phyloP scores from a whole-genome alignment of 2,797 vertebrate species.

The Lepilemur ruficaudatus region DNA sequence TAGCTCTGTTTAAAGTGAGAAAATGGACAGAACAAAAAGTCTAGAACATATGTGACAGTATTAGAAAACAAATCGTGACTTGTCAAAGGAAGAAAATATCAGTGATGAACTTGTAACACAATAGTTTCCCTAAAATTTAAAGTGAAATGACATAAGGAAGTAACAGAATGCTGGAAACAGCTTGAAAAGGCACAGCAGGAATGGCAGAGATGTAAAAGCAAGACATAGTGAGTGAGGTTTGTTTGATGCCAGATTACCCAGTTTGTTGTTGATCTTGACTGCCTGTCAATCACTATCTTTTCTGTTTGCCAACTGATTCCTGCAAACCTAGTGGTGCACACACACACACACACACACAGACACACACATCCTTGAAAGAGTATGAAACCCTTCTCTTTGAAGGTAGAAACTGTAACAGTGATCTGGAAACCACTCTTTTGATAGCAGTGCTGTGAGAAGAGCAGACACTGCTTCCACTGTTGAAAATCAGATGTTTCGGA shows the following conservation, averaged over 20 bases:
- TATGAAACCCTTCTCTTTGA: background rate
- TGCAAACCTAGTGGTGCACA: background rate
- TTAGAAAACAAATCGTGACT: conserved; percentile 7
- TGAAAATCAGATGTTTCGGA: background rate
- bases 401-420: background rate
- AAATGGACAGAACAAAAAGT: background rate
- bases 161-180: background rate
- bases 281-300: background rate
- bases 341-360: too few relatives aligned
- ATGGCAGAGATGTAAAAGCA: background rate
- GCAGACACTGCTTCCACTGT: background rate
- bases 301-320: background rate
- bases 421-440: background rate
- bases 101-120: background rate
- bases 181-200: background rate
- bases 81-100: conserved; percentile 1
- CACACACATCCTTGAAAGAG: background rate
- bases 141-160: background rate
- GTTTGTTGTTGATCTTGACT: background rate
- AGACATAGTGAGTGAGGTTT: background rate
- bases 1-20: conserved; percentile 41
- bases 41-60: background rate
- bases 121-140: background rate
- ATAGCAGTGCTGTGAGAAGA: background rate
- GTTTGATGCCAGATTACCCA: background rate